phyloP scores from a whole-genome alignment of 1,140 invertebrate genomes.

The Polypedilum vanderplanki region DNA sequence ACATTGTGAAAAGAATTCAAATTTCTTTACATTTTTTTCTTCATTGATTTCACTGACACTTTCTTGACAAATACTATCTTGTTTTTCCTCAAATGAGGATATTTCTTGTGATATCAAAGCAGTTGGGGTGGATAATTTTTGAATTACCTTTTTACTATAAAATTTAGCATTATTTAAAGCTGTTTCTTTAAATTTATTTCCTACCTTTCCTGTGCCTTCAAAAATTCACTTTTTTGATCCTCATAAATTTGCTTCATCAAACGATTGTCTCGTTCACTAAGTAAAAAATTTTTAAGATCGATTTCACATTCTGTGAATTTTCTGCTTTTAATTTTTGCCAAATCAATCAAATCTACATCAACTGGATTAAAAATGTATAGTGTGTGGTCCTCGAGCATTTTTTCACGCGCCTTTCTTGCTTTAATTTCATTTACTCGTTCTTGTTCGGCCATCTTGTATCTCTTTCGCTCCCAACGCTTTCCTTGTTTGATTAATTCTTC shows the following conservation, averaged over 20 bases:
- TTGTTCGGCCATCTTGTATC: constrained; percentile 38
- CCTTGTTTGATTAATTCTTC: constrained; percentile 40
- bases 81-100: background rate
- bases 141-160: background rate
- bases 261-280: constrained; percentile 40
- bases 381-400: background rate
- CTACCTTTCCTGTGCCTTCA: constrained; percentile 40
- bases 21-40: constrained; percentile 37
- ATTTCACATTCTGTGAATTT: background rate
- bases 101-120: background rate
- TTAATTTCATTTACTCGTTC: constrained; percentile 31
- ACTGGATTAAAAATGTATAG: background rate
- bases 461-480: constrained; percentile 42
- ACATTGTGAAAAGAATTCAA: constrained; percentile 41
- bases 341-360: background rate
- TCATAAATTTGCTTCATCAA: constrained; percentile 38
- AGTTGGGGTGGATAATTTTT: background rate
- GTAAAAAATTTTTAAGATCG: constrained; percentile 17
- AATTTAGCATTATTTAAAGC: too few relatives aligned
- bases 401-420: constrained; percentile 25
- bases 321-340: background rate
- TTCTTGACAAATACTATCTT: background rate
- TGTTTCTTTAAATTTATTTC: constrained; percentile 32
- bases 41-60: constrained; percentile 30
- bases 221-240: constrained; percentile 35